A percentile compares a stretch with the other conserved stretches of the same genome.
Evolutionary conservation across 1,140 invertebrate species (phyloP).

Genomic region (Listronotus bonariensis): DNA sequence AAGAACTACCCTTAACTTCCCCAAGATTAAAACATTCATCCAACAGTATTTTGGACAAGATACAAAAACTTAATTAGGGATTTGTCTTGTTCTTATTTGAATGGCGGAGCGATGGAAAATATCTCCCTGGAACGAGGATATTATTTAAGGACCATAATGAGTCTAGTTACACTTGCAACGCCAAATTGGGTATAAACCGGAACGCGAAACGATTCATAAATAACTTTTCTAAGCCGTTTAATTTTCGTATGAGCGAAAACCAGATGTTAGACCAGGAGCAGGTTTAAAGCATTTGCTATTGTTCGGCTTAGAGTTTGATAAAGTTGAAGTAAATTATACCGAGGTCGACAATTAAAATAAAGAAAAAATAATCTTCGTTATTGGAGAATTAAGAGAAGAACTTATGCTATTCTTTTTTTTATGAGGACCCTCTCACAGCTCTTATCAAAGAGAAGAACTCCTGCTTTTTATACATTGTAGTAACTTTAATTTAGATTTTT

Average conservation of each 20-base stretch:
- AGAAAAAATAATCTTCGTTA: no score
- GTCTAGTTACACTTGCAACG: constrained; percentile 41
- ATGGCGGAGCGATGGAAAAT: constrained; percentile 19
- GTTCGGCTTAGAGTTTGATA: no score
- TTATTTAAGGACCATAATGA: constrained; percentile 40
- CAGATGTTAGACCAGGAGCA: constrained; percentile 23
- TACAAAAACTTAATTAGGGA: constrained; percentile 32
- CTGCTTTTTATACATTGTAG: no score
- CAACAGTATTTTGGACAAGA: constrained; percentile 25
- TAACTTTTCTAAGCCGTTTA: constrained; percentile 46
- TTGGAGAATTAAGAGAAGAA: no score
- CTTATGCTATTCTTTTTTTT: no score
- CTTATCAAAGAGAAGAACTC: no score
- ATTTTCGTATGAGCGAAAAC: constrained; percentile 39
- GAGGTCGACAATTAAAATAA: no score
- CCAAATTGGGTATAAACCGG: constrained; percentile 45
- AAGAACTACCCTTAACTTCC: not conserved
- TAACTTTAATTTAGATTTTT: no score
- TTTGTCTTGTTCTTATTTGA: constrained; percentile 34
- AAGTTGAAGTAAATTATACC: no score
- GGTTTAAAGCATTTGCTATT: not conserved
- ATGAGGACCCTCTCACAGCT: no score
- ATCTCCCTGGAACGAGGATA: constrained; percentile 29
- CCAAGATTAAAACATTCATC: not conserved
- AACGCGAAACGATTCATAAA: constrained; percentile 46